These are phyloP conservation scores for Eulemur rufifrons DNA, from an alignment of 2,113 vertebrate species.

Conservation along the genomic window DNA sequence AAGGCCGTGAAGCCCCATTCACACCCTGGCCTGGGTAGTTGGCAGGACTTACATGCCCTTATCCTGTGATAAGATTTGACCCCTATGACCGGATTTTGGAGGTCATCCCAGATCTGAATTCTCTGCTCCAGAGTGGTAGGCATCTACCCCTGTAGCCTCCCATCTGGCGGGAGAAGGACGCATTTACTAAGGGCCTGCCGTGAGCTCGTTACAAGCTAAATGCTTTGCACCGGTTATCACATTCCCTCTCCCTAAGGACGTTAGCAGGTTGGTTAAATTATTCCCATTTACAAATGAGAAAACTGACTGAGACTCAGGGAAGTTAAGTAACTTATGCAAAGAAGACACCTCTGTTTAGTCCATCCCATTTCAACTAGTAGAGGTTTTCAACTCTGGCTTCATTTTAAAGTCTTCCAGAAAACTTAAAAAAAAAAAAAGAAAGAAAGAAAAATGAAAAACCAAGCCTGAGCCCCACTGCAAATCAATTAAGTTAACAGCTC, in stretches of 20 bases:
- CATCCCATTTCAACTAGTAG: not conserved
- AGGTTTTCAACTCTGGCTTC: not conserved
- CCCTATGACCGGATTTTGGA: not conserved
- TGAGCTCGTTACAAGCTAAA: not conserved
- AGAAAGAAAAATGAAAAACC: fast-evolving
- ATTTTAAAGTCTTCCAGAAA: not conserved
- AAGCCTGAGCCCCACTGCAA: not conserved
- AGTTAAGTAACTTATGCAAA: not conserved
- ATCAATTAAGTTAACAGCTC: not conserved
- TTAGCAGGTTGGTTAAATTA: not conserved
- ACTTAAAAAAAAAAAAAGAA: not conserved
- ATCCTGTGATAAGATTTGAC: not conserved
- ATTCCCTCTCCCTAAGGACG: not conserved
- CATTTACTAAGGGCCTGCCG: not conserved
- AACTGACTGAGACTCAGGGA: not conserved
- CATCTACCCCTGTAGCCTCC: not conserved
- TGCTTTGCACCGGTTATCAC: not conserved
- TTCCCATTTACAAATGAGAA: not conserved
- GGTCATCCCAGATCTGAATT: not conserved
- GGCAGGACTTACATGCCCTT: not conserved
- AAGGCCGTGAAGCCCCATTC: not conserved
- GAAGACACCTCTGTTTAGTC: not conserved
- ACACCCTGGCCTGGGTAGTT: not conserved
- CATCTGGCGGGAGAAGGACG: not conserved
- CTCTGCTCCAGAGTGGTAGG: not conserved